A percentile compares a stretch with the other conserved stretches of the same genome.
These are phyloP conservation scores for Pseudomyrmex sp. DNA, from an alignment of 1,140 invertebrate genomes.

Conservation along the genomic window DNA sequence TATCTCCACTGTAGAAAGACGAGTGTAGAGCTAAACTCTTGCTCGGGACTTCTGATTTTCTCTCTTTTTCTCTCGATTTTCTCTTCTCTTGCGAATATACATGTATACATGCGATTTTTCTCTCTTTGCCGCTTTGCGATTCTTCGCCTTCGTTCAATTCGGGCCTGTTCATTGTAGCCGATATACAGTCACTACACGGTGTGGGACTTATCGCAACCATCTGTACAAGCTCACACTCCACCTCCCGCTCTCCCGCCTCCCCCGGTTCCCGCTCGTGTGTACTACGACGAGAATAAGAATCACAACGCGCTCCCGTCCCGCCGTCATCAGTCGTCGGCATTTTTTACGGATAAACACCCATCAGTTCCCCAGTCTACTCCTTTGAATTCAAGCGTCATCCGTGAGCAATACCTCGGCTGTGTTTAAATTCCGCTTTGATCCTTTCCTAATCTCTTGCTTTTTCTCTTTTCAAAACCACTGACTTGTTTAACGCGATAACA, in stretches of 20 bases:
- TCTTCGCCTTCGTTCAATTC: background rate
- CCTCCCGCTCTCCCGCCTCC: conserved; percentile 69
- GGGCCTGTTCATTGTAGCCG: conserved; percentile 86
- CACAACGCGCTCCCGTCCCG: conserved; percentile 18
- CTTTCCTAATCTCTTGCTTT: background rate
- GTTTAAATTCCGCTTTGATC: conserved; percentile 82
- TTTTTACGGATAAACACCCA: conserved; percentile 78
- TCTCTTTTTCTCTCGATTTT: conserved; percentile 1
- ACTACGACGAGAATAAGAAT: conserved; percentile 69
- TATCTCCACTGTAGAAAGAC: conserved; percentile 1
- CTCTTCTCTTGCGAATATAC: background rate
- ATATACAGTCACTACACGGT: conserved; percentile 87
- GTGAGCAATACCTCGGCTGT: conserved; percentile 90
- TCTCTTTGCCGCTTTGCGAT: background rate
- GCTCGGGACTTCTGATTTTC: background rate
- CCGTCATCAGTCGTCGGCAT: conserved; percentile 71
- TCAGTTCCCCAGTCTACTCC: conserved; percentile 67
- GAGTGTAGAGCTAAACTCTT: no score
- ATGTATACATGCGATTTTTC: background rate
- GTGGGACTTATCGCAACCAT: conserved; percentile 89
- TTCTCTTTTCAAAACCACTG: no score
- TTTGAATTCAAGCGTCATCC: conserved; percentile 85
- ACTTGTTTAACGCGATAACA: background rate
- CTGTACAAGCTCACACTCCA: conserved; percentile 79
- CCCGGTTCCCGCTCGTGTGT: conserved; percentile 72